Base-by-base conservation (phyloP, 2,797 vertebrate species). In the Channallabes apus region DNA sequence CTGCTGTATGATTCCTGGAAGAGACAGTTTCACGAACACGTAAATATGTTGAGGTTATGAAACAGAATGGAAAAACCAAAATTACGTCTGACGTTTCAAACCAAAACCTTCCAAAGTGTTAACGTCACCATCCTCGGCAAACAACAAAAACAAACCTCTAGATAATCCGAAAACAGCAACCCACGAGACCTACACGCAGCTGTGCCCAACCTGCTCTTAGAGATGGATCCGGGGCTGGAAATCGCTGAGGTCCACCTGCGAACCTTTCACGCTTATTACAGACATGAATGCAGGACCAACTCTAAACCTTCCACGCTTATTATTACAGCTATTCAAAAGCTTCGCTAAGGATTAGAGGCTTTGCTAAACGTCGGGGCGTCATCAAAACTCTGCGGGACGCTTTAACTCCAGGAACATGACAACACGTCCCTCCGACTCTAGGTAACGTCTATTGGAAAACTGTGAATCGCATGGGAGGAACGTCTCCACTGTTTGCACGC, bases 401-500 rank as follows among this genome's bases (percentile, higher is more conserved):
- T 17, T 15, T 4, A n/a, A 24, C 2, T 51, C 22, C 1, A 29
- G 12, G n/a, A 77, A 69, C 71, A 86, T n/a, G 56, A 71, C 61
- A 2, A 51, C 38, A 51, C 8, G 27, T 46, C n/a, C 24, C 11
- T 32, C 64, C 18, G 15, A 38, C 15, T 64, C 58, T 3, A 71
- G 73, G 69, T 54, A 17, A 22, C 22, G 18, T 3, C 73, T 75
- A 32, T 73, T 35, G 73, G 86, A 83, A 79, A 86, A 75, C 46
- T 76, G 4, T 56, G 18, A 80, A 22, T 75, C 78, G 61, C 86
- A 29, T 73, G 51, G 75, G 78, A 71, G 77, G 56, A 86, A 88
- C 80, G 77, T 83, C 81, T 84, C 56, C 46, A 29, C 5, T 88
- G 88, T 89, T 88, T 86, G 54, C 71, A 51, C n/a, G 58, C 68